phyloP scores from a whole-genome alignment of 2,888 invertebrate genomes.

The Ochropleura leucogaster region DNA sequence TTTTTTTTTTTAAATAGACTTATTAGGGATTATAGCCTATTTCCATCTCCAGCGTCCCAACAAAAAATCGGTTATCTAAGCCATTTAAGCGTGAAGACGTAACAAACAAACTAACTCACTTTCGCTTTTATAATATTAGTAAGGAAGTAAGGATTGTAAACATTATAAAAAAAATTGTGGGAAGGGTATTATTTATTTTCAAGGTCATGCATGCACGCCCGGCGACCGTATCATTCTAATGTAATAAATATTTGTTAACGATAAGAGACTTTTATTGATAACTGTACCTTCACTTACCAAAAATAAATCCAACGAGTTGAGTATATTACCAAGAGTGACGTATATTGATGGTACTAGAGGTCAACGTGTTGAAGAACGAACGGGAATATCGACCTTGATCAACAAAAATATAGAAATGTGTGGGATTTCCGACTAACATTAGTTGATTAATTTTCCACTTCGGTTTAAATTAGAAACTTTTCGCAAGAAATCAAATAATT shows the following conservation, averaged over 20 bases:
- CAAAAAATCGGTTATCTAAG: too few species aligned
- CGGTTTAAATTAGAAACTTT: slow-evolving; percentile 10
- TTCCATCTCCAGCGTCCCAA: too few species aligned
- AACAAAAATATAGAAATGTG: slow-evolving; percentile 10
- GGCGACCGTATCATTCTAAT: too few species aligned
- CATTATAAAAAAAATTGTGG: too few species aligned
- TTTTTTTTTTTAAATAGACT: too few species aligned
- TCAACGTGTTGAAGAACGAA: slow-evolving; percentile 8
- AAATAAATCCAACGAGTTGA: background rate
- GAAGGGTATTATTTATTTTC: too few species aligned
- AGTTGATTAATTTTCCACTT: slow-evolving; percentile 29
- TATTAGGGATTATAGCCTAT: too few species aligned
- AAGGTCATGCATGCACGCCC: too few species aligned
- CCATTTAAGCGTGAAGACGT: too few species aligned
- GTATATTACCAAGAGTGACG: background rate
- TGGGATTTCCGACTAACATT: background rate
- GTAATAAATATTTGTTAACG: background rate
- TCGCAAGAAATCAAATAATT: slow-evolving; percentile 23
- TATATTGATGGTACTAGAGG: background rate
- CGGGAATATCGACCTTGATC: background rate
- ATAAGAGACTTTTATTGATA: background rate
- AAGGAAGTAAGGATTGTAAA: too few species aligned
- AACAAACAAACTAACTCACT: too few species aligned
- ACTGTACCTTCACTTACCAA: background rate
- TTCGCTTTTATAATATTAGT: too few species aligned